Evolutionary conservation across 2,888 invertebrate genomes (phyloP).

Genomic region (Taenaris catops): DNA sequence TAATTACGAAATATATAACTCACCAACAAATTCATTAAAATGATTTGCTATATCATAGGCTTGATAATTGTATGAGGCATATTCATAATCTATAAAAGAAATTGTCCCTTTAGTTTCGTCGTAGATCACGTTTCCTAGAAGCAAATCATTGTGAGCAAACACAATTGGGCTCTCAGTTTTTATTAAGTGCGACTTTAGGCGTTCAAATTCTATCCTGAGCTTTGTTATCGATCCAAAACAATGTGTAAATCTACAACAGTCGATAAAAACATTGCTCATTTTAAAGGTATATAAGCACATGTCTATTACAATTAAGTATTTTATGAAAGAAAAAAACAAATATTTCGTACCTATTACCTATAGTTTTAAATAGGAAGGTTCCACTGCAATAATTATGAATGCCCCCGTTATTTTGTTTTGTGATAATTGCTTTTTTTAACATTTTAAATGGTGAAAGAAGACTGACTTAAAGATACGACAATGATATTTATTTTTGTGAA

Average conservation of each 20-base stretch:
- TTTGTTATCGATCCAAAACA: slow-evolving; percentile 83
- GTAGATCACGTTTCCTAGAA: slow-evolving; percentile 96
- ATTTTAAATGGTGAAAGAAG: no score
- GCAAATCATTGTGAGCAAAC: slow-evolving; percentile 98
- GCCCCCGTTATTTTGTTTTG: no score
- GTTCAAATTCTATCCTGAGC: slow-evolving; percentile 85
- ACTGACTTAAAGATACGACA: no score
- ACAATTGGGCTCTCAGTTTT: slow-evolving; percentile 88
- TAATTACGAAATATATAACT: no score
- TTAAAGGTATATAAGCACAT: no score
- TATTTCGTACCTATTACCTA: no score
- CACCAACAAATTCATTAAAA: slow-evolving; percentile 98
- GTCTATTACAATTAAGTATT: no score
- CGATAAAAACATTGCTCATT: slow-evolving; percentile 19
- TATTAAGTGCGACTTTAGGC: slow-evolving; percentile 82
- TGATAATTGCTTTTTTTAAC: no score
- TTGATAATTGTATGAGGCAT: slow-evolving; percentile 95
- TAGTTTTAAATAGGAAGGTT: no score
- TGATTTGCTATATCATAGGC: slow-evolving; percentile 98
- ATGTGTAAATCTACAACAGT: slow-evolving; percentile 82
- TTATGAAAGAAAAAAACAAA: no score
- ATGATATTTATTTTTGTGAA: no score
- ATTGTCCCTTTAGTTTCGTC: slow-evolving; percentile 84
- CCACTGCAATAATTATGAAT: no score
- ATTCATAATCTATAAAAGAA: slow-evolving; percentile 98